Evolutionary conservation across 1,140 invertebrate genomes (phyloP), one percentile per base, ranked within the genome.

Genomic region (Zaprionus davidi): DNA sequence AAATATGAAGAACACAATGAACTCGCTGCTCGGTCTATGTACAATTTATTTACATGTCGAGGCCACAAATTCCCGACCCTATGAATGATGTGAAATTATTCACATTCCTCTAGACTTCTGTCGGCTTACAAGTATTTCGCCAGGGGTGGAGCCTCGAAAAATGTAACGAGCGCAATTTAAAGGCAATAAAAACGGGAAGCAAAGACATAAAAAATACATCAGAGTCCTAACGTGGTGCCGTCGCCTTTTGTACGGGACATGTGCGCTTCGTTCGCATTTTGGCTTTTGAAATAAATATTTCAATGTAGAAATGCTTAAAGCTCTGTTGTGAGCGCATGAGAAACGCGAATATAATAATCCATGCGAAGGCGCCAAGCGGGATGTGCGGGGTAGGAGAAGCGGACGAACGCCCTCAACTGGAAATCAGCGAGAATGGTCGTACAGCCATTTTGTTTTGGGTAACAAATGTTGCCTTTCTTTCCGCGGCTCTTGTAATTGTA

Each of bases 291-390:
- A 85, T 86, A 82, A 86, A 86, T 86, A 86, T 86, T 86, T 85
- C 76, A 86, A 85, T 69, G 58, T 46, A 65, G 41, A 71, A 76
- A 70, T 75, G 64, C 76, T 82, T 75, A 79, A 86, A 85, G 82
- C 78, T 79, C 76, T 76, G 9, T 34, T 34, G 41, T 17, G 41
- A 17, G 82, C 79, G 76, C 76, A 73, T 87, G 84, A 87, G 81
- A 87, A 87, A 87, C 78, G 84, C 78, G 84, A 84, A 87, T 88
- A 87, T 87, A 87, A 87, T 87, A 87, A 87, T 87, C 85, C 84
- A 82, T 66, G 71, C 68, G 82, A 78, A 76, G 72, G 73, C 78
- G 71, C 51, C 57, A 74, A 60, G 77, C 68, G 56, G 60, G 57
- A 67, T 17, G 22, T 46, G 67, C 70, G 67, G 49, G 75, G 65